These are phyloP conservation scores for Rotaria sp. DNA, from an alignment of 2,888 invertebrate genomes.

Conservation along the genomic window DNA sequence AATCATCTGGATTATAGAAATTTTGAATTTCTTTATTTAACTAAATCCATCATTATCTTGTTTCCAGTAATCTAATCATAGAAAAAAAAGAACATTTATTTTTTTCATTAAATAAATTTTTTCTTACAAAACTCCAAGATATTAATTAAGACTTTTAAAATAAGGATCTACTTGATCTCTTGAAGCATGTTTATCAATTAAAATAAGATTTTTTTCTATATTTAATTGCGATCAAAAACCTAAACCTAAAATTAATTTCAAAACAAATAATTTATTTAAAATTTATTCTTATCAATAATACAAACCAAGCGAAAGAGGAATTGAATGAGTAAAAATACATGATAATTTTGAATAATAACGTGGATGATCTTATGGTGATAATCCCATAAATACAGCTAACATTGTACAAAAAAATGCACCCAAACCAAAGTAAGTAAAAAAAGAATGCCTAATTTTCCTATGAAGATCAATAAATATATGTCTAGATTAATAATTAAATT, in stretches of 20 bases:
- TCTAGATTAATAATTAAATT: not conserved
- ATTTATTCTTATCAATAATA: not conserved
- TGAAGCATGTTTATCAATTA: not conserved
- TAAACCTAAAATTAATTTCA: constrained; percentile 63
- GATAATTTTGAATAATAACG: constrained; percentile 60
- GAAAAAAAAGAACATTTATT: not conserved
- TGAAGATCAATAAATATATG: not conserved
- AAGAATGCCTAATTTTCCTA: constrained; percentile 67
- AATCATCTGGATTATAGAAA: not conserved
- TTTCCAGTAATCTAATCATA: not conserved
- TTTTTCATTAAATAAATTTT: not conserved
- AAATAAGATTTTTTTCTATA: constrained; percentile 78
- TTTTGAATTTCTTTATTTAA: not conserved
- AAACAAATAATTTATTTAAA: not conserved
- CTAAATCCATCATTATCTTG: not conserved
- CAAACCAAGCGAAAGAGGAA: not conserved
- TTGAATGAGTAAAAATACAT: not conserved
- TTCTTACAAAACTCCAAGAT: not conserved
- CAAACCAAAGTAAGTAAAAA: constrained; percentile 81
- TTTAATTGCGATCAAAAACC: constrained; percentile 86
- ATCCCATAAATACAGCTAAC: constrained; percentile 84
- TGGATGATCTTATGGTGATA: constrained; percentile 73
- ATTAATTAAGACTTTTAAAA: not conserved
- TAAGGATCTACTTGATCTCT: not conserved
- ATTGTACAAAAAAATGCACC: constrained; percentile 84